These are phyloP conservation scores for Mylabris sibirica DNA, from an alignment of 2,888 invertebrate species.

Conservation along the genomic window DNA sequence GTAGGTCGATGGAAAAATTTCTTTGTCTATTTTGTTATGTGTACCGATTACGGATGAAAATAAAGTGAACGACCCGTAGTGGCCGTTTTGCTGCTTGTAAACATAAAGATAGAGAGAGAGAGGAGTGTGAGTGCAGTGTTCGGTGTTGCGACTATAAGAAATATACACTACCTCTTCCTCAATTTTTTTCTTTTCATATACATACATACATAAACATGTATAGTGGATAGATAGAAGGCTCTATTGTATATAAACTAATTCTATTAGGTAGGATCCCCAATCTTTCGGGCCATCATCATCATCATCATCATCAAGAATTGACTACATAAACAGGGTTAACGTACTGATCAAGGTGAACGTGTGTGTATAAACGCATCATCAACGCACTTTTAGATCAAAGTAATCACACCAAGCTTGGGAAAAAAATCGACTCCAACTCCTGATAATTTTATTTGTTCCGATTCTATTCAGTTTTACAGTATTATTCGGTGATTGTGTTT, in stretches of 20 bases:
- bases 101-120: conserved; percentile 15
- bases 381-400: conserved; percentile 20
- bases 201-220: background rate
- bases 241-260: conserved; percentile 1
- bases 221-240: background rate
- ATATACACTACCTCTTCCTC: background rate
- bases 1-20: conserved; percentile 26
- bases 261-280: background rate
- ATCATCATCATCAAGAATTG: conserved; percentile 27
- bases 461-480: too few relatives aligned
- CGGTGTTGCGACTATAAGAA: background rate
- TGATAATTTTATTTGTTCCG: too few relatives aligned
- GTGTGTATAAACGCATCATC: conserved; percentile 36
- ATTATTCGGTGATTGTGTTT: too few relatives aligned
- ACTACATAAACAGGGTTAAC: conserved; percentile 44
- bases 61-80: conserved; percentile 46
- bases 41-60: conserved; percentile 37
- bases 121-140: conserved; percentile 34
- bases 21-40: conserved; percentile 19
- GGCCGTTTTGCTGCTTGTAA: conserved; percentile 40
- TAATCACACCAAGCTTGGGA: too few relatives aligned
- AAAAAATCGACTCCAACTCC: too few relatives aligned
- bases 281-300: conserved; percentile 3
- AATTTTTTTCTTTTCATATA: background rate
- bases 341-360: conserved; percentile 52